phyloP scores from a whole-genome alignment of 30 jellyfish, hydroid and myxozoan genomes.

The Chrysaora quinquecirrha region DNA sequence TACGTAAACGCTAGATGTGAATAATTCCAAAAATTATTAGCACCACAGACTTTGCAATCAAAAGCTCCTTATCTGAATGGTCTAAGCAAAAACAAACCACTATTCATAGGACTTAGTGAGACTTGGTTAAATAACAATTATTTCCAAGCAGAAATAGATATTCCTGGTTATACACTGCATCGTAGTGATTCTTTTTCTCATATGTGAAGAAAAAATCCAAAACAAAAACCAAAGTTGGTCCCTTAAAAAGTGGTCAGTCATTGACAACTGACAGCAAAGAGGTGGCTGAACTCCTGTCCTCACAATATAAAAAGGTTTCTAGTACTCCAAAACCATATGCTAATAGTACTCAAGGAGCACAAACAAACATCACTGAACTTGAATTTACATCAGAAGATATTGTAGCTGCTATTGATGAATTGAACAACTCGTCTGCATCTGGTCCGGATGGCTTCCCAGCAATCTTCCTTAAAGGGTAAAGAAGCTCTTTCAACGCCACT shows the following conservation, averaged over 20 bases:
- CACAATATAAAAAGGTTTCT: slow-evolving; percentile 12
- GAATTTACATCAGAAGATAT: neutral
- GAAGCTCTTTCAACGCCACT: slow-evolving; percentile 19
- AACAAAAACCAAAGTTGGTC: slow-evolving; percentile 19
- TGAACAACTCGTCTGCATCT: slow-evolving; percentile 8
- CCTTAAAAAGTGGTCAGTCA: neutral
- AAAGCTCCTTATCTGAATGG: too few species aligned
- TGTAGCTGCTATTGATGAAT: neutral
- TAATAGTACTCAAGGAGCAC: neutral
- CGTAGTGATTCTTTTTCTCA: too few species aligned
- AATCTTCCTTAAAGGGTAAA: neutral
- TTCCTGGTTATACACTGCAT: too few species aligned
- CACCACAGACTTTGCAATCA: too few species aligned
- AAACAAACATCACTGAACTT: neutral
- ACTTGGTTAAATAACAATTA: too few species aligned
- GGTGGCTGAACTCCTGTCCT: slow-evolving; percentile 6
- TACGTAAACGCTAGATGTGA: too few species aligned
- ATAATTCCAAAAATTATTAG: too few species aligned
- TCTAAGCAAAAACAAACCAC: too few species aligned
- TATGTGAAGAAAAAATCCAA: slow-evolving; percentile 9
- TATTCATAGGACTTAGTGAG: too few species aligned
- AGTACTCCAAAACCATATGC: slow-evolving; percentile 14
- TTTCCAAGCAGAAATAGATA: too few species aligned
- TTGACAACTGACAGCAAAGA: neutral
- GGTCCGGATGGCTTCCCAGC: slow-evolving; percentile 37